Evolutionary conservation across 2,797 vertebrate species (phyloP).

Genomic region (Melanotaenia trifasciata): DNA sequence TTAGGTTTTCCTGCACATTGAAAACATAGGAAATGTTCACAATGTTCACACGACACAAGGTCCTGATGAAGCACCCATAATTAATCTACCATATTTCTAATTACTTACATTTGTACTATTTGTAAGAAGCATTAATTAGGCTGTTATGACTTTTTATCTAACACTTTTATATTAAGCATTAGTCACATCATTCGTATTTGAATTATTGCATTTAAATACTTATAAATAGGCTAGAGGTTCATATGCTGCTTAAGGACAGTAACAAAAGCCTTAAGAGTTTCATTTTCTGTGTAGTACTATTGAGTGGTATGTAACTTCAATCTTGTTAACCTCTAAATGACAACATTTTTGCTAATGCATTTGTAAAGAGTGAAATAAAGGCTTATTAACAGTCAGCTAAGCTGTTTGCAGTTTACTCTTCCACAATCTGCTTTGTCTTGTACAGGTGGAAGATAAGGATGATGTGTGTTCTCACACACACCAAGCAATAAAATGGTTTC

Average conservation of each 20-base stretch:
- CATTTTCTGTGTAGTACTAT: no score
- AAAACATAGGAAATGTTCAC: not conserved
- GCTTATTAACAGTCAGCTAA: no score
- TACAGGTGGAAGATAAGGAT: not conserved
- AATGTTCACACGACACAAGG: not conserved
- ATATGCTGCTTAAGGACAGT: no score
- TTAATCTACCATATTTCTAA: not conserved
- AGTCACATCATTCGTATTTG: no score
- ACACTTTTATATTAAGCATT: not conserved
- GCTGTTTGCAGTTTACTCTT: not conserved
- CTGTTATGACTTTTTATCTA: not conserved
- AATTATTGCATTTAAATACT: no score
- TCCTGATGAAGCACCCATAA: not conserved
- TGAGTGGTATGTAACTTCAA: no score
- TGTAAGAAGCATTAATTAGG: not conserved
- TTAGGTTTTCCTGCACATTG: not conserved
- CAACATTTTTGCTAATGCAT: no score
- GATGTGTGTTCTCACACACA: not conserved
- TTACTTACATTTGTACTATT: not conserved
- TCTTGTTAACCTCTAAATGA: no score
- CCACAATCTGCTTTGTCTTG: not conserved
- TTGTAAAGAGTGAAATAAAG: no score
- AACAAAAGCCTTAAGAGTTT: no score
- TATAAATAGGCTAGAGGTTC: no score
- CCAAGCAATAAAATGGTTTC: not conserved